phyloP scores from a whole-genome alignment of 2,113 vertebrate species.

The Psophia crepitans region DNA sequence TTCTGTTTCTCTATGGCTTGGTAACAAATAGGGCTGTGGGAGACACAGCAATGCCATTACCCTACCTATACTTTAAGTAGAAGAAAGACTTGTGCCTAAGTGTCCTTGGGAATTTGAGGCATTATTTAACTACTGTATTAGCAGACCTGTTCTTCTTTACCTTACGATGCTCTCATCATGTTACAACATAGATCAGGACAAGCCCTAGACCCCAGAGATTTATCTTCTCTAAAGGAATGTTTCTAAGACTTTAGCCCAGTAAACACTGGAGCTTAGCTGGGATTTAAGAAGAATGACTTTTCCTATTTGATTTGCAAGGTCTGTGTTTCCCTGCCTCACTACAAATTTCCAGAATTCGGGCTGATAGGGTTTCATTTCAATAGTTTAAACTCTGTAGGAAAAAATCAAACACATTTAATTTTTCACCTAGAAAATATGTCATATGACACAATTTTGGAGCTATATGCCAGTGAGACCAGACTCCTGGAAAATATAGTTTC shows the following conservation, averaged over 20 bases:
- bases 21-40: not conserved
- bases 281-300: constrained; percentile 28
- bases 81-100: not conserved
- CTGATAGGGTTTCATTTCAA: not conserved
- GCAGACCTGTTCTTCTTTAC: not conserved
- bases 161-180: not conserved
- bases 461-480: not conserved
- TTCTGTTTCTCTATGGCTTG: not conserved
- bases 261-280: constrained; percentile 20
- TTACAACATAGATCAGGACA: not conserved
- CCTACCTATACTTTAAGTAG: not conserved
- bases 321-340: not conserved
- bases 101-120: not conserved
- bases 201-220: not conserved
- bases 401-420: not conserved
- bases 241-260: constrained; percentile 10
- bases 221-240: constrained; percentile 4
- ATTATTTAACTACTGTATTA: constrained; percentile 1
- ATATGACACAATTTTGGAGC: not conserved
- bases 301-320: constrained; percentile 17
- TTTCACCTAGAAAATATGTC: not conserved
- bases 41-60: not conserved
- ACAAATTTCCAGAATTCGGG: not conserved
- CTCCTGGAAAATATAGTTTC: not conserved
- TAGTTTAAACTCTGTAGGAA: not conserved